Evolutionary conservation across 2,113 vertebrate species (phyloP).

Genomic region (Ardeotis arabs): DNA sequence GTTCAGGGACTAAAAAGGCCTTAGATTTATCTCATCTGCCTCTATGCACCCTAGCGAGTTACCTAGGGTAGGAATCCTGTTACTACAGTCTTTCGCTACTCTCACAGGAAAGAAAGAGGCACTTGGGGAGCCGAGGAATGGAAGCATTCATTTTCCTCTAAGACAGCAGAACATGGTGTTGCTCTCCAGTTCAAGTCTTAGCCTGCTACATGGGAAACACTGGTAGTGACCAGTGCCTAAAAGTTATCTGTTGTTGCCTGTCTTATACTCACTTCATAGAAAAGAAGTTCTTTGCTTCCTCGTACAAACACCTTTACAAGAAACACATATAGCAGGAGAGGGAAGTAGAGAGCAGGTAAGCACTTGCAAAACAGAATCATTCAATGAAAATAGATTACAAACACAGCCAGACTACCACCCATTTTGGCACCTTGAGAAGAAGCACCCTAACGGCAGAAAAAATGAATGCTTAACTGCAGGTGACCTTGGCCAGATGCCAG

Average conservation of each 20-base stretch:
- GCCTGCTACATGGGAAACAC: background rate
- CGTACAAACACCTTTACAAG: background rate
- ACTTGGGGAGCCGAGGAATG: accelerated
- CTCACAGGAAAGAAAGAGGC: background rate
- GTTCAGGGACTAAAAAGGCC: background rate
- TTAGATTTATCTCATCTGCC: background rate
- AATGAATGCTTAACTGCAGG: background rate
- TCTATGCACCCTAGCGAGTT: background rate
- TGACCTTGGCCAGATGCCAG: background rate
- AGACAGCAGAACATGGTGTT: background rate
- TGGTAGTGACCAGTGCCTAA: accelerated
- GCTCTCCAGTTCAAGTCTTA: background rate
- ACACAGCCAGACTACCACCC: background rate
- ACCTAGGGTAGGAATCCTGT: background rate
- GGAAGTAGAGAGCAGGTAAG: background rate
- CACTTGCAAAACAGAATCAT: background rate
- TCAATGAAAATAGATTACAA: background rate
- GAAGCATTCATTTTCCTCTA: background rate
- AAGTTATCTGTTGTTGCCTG: background rate
- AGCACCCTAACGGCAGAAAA: background rate
- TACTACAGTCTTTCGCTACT: background rate
- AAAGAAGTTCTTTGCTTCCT: background rate
- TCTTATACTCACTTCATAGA: background rate
- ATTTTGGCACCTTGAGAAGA: background rate
- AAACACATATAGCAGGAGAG: background rate